Base-by-base conservation (phyloP, 2,888 invertebrate genomes). In the Agriopis aurantiaria region DNA sequence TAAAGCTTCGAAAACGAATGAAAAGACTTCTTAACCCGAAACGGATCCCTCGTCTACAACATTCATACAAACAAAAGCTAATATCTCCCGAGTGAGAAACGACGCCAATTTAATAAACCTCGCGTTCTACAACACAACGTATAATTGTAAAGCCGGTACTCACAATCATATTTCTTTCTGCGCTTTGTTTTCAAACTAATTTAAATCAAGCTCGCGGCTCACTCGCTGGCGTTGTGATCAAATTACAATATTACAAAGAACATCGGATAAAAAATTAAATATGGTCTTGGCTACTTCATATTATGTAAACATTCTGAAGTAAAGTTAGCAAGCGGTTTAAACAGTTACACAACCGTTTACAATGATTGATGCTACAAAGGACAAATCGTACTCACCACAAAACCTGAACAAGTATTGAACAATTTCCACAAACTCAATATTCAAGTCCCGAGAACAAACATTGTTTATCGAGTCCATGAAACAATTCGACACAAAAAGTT, bases 401-500 rank as follows among this genome's bases (percentile, higher is more conserved):
- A 51, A 23, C 33, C 61, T 8, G 52, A 65, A 41, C 33, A 14
- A 61, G 33, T 33, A 43, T 14, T 23, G 61, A 65, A 61, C 17
- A 63, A 41, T 55, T 55, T 66, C 49, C 73, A 49, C 71, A 41
- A 60, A 51, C 51, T 71, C 65, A 75, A 67, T 68, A 59, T 68
- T 73, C 63, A 79, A 78, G 76, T 77, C 76, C 68, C 68, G 55
- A 48, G 23, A 66, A 68, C 72, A 62, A 78, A 72, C 78, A 81
- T 80, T 51, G 78, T 77, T 73, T 69, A 70, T 62, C 71, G 61
- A 11, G 23, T 52, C n/a, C 55, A 52, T 48, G 17, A 63, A 33
- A 72, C 70, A 45, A 68, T 65, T 53, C 74, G 75, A 73, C 75
- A 77, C 77, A 52, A 75, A 55, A 76, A 80, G 77, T 81, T 82